Percentiles rank a stretch among this genome's conserved stretches.
These are phyloP conservation scores for Eremobia ochroleuca DNA, from an alignment of 2,888 invertebrate species.

Conservation along the genomic window DNA sequence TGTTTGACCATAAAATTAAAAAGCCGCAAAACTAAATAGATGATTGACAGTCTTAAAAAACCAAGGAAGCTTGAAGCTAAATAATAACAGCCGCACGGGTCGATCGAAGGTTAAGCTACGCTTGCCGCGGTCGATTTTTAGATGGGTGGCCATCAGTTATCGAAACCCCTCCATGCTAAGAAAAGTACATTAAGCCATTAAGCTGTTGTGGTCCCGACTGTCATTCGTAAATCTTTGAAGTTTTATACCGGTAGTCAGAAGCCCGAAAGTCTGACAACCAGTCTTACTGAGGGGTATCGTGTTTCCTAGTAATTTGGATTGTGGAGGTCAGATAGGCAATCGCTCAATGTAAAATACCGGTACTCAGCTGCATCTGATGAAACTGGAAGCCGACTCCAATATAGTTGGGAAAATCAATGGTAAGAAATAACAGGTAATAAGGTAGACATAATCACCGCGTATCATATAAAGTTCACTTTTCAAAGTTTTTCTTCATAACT, in stretches of 20 bases:
- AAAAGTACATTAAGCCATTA: not conserved
- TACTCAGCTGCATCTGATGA: too few relatives aligned
- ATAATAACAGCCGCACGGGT: not conserved
- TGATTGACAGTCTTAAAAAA: not conserved
- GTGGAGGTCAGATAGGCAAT: too few relatives aligned
- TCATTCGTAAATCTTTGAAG: not conserved
- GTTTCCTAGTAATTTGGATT: not conserved
- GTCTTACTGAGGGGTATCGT: not conserved
- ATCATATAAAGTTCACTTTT: slow-evolving; percentile 34
- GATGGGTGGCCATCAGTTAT: too few relatives aligned
- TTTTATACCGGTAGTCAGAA: not conserved
- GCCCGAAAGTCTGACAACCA: not conserved
- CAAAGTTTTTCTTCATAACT: slow-evolving; percentile 44
- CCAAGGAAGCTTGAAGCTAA: not conserved
- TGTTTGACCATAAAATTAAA: not conserved
- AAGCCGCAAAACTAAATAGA: not conserved
- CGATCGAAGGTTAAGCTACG: not conserved
- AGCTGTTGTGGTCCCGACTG: not conserved
- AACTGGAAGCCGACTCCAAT: not conserved
- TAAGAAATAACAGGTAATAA: not conserved
- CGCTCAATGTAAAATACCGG: not conserved
- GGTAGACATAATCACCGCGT: not conserved
- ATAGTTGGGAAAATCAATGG: not conserved
- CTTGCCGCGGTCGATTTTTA: not conserved
- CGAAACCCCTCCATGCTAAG: too few relatives aligned